A percentile compares a stretch with the other conserved stretches of the same genome.
These are phyloP conservation scores for Margarornis squamiger DNA, from an alignment of 2,797 vertebrate species.

Conservation along the genomic window DNA sequence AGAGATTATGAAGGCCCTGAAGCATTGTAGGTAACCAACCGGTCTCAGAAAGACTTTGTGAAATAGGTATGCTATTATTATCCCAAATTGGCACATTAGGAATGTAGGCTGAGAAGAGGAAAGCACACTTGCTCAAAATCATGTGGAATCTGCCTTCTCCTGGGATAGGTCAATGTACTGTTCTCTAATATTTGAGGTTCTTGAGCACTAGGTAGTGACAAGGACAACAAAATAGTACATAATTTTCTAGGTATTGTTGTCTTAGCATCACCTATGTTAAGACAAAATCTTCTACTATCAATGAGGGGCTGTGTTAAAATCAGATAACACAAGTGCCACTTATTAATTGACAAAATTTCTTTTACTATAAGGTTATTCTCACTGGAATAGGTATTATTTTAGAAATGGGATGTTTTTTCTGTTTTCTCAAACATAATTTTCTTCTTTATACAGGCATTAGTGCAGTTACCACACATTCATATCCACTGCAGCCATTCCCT, in stretches of 20 bases:
- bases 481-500: conserved; percentile 43
- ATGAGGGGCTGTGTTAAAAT: background rate
- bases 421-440: conserved; percentile 19
- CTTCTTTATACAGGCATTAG: conserved; percentile 1
- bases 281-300: background rate
- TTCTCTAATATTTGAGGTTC: background rate
- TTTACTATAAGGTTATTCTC: background rate
- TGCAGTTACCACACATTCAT: conserved; percentile 27
- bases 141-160: background rate
- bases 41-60: background rate
- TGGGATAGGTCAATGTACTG: background rate
- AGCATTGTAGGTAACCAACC: background rate
- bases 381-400: background rate
- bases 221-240: background rate
- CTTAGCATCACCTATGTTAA: background rate
- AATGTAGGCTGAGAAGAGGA: background rate
- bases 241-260: background rate
- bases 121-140: background rate
- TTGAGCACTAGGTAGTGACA: background rate
- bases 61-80: background rate
- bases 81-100: background rate
- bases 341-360: background rate
- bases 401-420: background rate
- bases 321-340: background rate
- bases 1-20: background rate